These are phyloP conservation scores for Nasonia longicornis DNA, from an alignment of 1,140 invertebrate species.

Conservation along the genomic window DNA sequence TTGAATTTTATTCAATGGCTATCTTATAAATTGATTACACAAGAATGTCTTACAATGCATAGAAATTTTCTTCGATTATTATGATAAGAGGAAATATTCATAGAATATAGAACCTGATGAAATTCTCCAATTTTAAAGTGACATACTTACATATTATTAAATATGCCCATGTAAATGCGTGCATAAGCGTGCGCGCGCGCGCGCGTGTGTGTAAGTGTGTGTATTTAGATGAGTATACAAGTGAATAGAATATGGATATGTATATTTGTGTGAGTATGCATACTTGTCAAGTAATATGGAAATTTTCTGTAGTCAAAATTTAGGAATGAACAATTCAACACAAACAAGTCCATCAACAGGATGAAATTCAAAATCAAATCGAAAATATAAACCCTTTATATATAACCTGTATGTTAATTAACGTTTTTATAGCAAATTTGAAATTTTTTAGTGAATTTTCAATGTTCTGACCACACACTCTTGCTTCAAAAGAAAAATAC, in stretches of 20 bases:
- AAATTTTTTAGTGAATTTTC: constrained; percentile 1
- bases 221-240: too few species aligned
- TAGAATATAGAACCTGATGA: constrained; percentile 53
- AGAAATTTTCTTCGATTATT: constrained; percentile 62
- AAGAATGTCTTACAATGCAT: constrained; percentile 65
- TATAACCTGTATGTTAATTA: not conserved
- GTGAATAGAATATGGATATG: not conserved
- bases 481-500: not conserved
- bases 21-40: constrained; percentile 65
- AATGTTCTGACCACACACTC: constrained; percentile 10
- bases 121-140: not conserved
- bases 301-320: not conserved
- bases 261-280: too few species aligned
- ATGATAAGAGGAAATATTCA: constrained; percentile 62
- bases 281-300: constrained; percentile 5
- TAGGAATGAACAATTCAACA: too few species aligned
- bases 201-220: too few species aligned
- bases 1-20: constrained; percentile 68
- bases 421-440: not conserved
- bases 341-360: not conserved
- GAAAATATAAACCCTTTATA: constrained; percentile 3
- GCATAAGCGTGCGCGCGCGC: too few species aligned
- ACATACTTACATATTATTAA: constrained; percentile 14
- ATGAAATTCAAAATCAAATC: constrained; percentile 30
- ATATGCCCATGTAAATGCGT: not conserved